Conservation (phyloP, 30 jellyfish, hydroid and myxozoan genomes). For the Clytia hemisphaerica region DNA sequence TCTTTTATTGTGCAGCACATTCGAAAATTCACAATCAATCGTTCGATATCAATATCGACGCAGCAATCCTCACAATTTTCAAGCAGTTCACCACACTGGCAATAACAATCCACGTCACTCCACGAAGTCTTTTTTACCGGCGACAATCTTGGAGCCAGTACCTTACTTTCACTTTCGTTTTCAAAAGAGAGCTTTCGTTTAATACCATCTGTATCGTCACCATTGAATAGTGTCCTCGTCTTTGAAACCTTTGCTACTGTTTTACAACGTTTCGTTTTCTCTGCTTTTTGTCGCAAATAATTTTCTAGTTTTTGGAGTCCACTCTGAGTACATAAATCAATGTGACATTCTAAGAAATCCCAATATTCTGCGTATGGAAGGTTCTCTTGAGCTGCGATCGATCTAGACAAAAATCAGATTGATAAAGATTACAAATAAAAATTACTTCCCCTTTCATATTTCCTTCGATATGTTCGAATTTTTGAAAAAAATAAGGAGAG, state of each 20-base stretch:
- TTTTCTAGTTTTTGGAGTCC: constrained; percentile 65
- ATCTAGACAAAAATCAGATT: constrained; percentile 11
- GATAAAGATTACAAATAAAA: not conserved
- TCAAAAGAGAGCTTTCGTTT: constrained; percentile 34
- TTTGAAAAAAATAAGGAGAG: too few species aligned
- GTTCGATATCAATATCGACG: not conserved
- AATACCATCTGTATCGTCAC: not conserved
- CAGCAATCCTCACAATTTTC: constrained; percentile 9
- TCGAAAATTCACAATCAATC: not conserved
- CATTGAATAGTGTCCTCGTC: not conserved
- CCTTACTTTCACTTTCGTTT: not conserved
- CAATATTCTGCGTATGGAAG: constrained; percentile 83
- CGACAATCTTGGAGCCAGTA: not conserved
- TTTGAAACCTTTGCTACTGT: not conserved
- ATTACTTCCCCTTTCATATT: too few species aligned
- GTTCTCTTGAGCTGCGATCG: constrained; percentile 40
- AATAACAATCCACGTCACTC: not conserved
- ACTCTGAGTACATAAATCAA: constrained; percentile 30
- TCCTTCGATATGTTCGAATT: too few species aligned
- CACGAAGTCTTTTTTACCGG: not conserved
- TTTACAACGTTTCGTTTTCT: not conserved
- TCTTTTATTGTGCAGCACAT: not conserved
- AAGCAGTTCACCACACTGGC: constrained; percentile 6
- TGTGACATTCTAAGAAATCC: constrained; percentile 57
- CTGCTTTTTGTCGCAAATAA: constrained; percentile 12